Base-by-base conservation (phyloP, 2,888 invertebrate species). In the Conomelus anceps region DNA sequence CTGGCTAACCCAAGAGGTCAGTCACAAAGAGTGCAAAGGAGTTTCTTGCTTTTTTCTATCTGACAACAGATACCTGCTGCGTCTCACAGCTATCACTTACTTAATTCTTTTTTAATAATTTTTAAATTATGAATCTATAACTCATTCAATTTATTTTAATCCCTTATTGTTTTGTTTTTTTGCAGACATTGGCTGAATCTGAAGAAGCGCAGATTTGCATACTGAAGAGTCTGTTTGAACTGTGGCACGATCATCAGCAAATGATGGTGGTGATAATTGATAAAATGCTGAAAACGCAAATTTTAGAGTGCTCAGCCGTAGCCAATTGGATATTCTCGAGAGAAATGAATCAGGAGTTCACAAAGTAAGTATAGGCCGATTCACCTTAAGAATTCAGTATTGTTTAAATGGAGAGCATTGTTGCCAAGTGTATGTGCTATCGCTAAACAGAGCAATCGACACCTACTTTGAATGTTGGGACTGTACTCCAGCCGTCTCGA, bases 291-390 rank as follows among this genome's bases (percentile, higher is more conserved):
- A 99, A 99, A 94, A 98, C 98, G 23, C 98, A 99, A 93, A 97
- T 99, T 89, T 97, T 99, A 88, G 98, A 99, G 93, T 99, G 99
- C 93, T 97, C 98, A 89, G 97, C 99, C 0, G 99, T 99, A 20
- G 99, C 99, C 87, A 98, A 98, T 91, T 99, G 99, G 99, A 96
- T 99, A 91, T 99, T 99, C 94, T 98, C 98, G 6, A 97, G 97
- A 93, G 97, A 98, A 93, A 98, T 99, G 98, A 95, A 96, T 22
- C 94, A 95, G 0, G 98, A 97, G 93, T 99, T 99, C 93, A 98
- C 98, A 0, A 95, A 95, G 95, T 95, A 92, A 92, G 93, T 92
- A 29, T 86, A 84, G 29, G 22, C 41, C 22, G 13, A 17, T 85
- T 85, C 22, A 17, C 22, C 11, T 85, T 85, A 84, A 41, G 87